Base-by-base conservation (phyloP, 2,888 invertebrate genomes). In the Crocallis elinguaria region DNA sequence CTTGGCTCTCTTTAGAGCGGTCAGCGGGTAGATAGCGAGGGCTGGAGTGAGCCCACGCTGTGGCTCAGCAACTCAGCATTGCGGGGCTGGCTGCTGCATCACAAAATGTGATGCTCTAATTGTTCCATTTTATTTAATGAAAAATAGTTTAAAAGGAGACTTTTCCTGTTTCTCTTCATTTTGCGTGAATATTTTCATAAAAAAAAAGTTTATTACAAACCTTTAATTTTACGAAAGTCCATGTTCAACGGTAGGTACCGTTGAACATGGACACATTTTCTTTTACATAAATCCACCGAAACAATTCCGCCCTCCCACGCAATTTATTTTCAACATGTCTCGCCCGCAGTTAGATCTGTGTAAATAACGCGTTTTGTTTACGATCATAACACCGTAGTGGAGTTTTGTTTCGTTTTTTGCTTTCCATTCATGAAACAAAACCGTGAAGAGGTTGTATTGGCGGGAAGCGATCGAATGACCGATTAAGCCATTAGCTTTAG, bases 401-500 rank as follows among this genome's bases (percentile, higher is more conserved):
- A 63, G 62, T 74, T 71, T 74, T 73, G 69, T 74, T 75, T 71
- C 49, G 58, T 81, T 82, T 84, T 84, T 80, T 80, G 75, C 69
- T 66, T 70, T 77, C 73, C 87, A 88, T 88, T 89, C 84, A 87
- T 84, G 81, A 86, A 81, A 74, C 71, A 73, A 71, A 50, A 69
- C 64, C 77, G 75, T 79, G 82, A 81, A 80, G 81, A 82, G 79
- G 75, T 73, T 72, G 76, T 82, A 79, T 79, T 82, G 75, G 72
- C 69, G 72, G 71, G 71, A 65, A 62, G 71, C 79, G 81, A 86
- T 86, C 79, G 82, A 84, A 80, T 81, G 82, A 79, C 79, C 82
- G 84, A 88, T 87, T 86, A 84, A 81, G 61, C 79, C 75, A 84
- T 86, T 84, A 83, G 74, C 77, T 80, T 86, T 84, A 83, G 74